Evolutionary conservation across 2,797 vertebrate species (phyloP), one percentile per base, ranked within the genome.

Genomic region (Mustela erminea): DNA sequence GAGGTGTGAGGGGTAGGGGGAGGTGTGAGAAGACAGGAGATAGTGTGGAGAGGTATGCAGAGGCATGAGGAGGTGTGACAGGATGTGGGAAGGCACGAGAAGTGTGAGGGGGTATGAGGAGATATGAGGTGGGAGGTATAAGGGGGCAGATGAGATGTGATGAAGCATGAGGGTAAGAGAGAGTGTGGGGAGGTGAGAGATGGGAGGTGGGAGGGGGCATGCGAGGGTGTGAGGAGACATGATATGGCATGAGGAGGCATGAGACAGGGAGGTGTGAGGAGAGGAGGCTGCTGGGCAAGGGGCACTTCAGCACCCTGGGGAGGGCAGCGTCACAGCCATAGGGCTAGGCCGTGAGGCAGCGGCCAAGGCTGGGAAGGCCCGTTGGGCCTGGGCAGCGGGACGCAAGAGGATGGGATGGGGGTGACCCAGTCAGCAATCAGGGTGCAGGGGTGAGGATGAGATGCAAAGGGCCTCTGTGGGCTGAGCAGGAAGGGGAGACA

Each of bases 1-100:
- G 58, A 17, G 20, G 4, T 15, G 0, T 1, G 13, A 23, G 0
- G 14, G 7, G 23, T 32, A 1, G 7, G 35, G 2, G 4, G 4
- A 2, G 29, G 46, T 41, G 13, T 25, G 7, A 17, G 1, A 17
- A 15, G 74, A 11, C 9, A 52, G 14, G 49, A 52, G 49, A 15
- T 52, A 52, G 49, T 52, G 2, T 77, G 35, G 11, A 2, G 4
- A 52, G 15, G 64, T 32, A 23, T 25, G 15, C 11, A 1, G 46
- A 21, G 12, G 4, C 9, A 13, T 4, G 62, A 58, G 29, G 43
- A 43, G 41, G 49, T 52, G 49, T 52, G 49, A 52, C 49, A 4
- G 49, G 49, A 17, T 5, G 4, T 52, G 49, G 49, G 15, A 52
- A 17, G 43, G 5, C 54, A 5, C 15, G 66, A 70, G 10, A 17